Evolutionary conservation across 2,888 invertebrate species (phyloP).

Genomic region (Drosophila seclusa): DNA sequence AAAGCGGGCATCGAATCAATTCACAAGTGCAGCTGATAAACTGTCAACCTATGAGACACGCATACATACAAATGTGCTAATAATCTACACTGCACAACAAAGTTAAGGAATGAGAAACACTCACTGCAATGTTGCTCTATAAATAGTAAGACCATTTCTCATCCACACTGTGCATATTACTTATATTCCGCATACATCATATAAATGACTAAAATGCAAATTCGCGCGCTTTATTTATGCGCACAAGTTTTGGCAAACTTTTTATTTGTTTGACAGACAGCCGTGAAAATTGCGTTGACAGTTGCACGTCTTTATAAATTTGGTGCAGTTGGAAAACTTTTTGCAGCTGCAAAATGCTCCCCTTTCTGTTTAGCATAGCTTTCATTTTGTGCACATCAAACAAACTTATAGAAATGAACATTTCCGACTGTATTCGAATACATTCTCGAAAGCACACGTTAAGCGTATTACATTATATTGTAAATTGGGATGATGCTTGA

Average conservation of each 20-base stretch:
- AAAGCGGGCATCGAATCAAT: not conserved
- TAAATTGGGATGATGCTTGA: constrained; percentile 30
- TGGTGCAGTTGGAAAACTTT: constrained; percentile 44
- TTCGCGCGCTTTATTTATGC: constrained; percentile 15
- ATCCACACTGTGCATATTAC: not conserved
- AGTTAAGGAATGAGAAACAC: not conserved
- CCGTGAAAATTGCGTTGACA: constrained; percentile 59
- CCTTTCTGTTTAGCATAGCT: constrained; percentile 11
- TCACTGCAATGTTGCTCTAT: constrained; percentile 10
- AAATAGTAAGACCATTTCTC: constrained; percentile 31
- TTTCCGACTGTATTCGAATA: not conserved
- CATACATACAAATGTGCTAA: not conserved
- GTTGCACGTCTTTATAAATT: constrained; percentile 56
- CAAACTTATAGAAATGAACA: constrained; percentile 26
- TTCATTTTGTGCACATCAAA: constrained; percentile 38
- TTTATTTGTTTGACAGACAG: constrained; percentile 50
- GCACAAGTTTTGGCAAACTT: constrained; percentile 34
- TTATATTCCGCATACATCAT: constrained; percentile 18
- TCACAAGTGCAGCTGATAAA: constrained; percentile 1
- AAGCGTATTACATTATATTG: constrained; percentile 31
- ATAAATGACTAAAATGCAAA: constrained; percentile 29
- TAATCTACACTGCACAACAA: constrained; percentile 10
- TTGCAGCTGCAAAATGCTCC: constrained; percentile 50
- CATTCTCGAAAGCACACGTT: constrained; percentile 6
- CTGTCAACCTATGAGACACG: not conserved